Conservation (phyloP, 2,797 vertebrate species). For the Propithecus perrieri region DNA sequence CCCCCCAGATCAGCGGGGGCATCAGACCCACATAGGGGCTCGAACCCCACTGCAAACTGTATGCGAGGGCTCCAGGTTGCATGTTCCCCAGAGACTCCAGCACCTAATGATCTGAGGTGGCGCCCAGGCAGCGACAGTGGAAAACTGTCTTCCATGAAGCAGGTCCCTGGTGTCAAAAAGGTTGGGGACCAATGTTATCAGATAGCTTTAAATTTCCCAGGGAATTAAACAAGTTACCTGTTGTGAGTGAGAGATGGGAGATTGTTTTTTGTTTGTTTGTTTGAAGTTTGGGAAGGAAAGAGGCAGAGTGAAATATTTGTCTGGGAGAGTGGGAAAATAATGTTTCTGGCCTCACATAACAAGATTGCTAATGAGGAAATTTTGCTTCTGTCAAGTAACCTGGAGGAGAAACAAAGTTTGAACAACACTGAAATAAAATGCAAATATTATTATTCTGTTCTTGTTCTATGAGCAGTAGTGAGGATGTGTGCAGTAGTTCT, state of each 20-base stretch:
- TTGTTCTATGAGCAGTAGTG: neutral
- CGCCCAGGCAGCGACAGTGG: no score
- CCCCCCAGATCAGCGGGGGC: no score
- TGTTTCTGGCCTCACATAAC: neutral
- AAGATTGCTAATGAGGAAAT: neutral
- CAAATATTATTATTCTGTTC: neutral
- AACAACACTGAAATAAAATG: neutral
- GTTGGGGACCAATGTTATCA: no score
- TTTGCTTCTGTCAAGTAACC: neutral
- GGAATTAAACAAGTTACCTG: neutral
- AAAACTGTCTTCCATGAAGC: no score
- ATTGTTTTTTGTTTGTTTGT: neutral
- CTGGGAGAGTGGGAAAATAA: neutral
- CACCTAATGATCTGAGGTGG: no score
- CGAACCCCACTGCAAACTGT: rapidly evolving
- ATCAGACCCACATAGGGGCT: no score
- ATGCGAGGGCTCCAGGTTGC: no score
- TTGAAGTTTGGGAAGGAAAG: neutral
- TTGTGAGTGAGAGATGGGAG: neutral
- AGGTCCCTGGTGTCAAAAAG: no score
- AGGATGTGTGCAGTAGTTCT: neutral
- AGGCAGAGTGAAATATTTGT: neutral
- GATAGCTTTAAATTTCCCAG: neutral
- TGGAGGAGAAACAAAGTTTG: neutral
- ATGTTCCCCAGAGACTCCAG: no score